Base-by-base conservation (phyloP, 2,797 vertebrate species). In the Xerus rutilus region DNA sequence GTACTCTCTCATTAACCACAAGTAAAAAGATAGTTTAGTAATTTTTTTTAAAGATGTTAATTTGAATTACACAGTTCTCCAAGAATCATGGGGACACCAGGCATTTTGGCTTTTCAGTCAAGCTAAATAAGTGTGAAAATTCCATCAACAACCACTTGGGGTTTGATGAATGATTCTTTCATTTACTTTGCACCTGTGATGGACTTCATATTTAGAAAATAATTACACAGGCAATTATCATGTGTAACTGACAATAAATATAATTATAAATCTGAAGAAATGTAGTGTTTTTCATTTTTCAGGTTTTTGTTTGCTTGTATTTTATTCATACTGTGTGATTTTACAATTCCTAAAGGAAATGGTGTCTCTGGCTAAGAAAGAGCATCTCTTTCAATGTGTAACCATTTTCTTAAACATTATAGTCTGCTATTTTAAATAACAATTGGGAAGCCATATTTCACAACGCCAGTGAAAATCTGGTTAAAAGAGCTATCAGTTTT, bases 41-140 rank as follows among this genome's bases (percentile, higher is more conserved):
- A 54, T 79, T 89, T 81, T 54, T 72, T 6, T 45, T 81, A 91
- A 74, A n/a, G n/a, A n/a, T 49, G 47, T 89, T 69, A 39, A 70
- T 79, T 89, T 95, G 89, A 96, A 39, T 90, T 84, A 64, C 32
- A 28, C 21, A 94, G 76, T n/a, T 89, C 39, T 89, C n/a, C 35
- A 96, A 93, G 39, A 87, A 85, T 86, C 62, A 54, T 57, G 20
- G 74, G 35, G 76, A 64, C 54, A 87, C 35, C 43, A 82, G 73
- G 18, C 87, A 64, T 91, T 93, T 62, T 93, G 45, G 90, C 54
- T 85, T 92, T 91, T 95, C 87, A 73, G 30, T 96, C 69, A 91
- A 90, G 54, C 65, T 94, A 76, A 96, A 5, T 95, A 96, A 95
- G 81, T 93, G 81, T 97, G 94, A 96, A 95, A 94, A 96, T 90